Percentiles rank a stretch among this genome's conserved stretches.
phyloP scores from a whole-genome alignment of 1,140 invertebrate genomes.

The Branchinecta lynchi region DNA sequence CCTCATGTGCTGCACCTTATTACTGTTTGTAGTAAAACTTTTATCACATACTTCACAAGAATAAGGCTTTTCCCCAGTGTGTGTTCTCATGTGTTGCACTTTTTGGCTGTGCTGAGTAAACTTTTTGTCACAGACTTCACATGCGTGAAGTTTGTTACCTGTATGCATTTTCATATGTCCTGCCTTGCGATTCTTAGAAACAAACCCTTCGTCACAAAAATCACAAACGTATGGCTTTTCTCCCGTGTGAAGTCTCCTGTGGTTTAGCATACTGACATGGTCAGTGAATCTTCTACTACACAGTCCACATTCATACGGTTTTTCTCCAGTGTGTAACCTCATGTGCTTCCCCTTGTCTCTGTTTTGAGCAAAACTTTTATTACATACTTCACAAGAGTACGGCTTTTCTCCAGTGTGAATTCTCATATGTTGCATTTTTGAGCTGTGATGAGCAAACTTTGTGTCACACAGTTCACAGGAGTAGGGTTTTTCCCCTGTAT shows the following conservation, averaged over 20 bases:
- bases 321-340: constrained; percentile 88
- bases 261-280: constrained; percentile 86
- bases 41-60: constrained; percentile 87
- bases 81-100: constrained; percentile 72
- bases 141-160: background rate
- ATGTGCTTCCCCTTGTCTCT: constrained; percentile 73
- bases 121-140: background rate
- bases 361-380: constrained; percentile 8
- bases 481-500: background rate
- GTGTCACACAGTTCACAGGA: background rate
- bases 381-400: constrained; percentile 11
- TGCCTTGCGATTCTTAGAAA: background rate
- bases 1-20: constrained; percentile 80
- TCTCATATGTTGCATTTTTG: too few species aligned
- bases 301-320: constrained; percentile 85
- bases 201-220: constrained; percentile 48
- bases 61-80: constrained; percentile 92
- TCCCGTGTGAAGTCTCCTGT: constrained; percentile 79
- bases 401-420: constrained; percentile 13
- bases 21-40: constrained; percentile 86
- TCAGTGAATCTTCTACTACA: constrained; percentile 89
- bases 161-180: background rate
- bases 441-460: constrained; percentile 3
- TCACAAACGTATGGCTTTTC: constrained; percentile 83
- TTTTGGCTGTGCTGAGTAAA: background rate